A percentile compares a stretch with the other conserved stretches of the same genome.
Evolutionary conservation across 2,113 vertebrate species (phyloP).

Genomic region (Colius striatus): DNA sequence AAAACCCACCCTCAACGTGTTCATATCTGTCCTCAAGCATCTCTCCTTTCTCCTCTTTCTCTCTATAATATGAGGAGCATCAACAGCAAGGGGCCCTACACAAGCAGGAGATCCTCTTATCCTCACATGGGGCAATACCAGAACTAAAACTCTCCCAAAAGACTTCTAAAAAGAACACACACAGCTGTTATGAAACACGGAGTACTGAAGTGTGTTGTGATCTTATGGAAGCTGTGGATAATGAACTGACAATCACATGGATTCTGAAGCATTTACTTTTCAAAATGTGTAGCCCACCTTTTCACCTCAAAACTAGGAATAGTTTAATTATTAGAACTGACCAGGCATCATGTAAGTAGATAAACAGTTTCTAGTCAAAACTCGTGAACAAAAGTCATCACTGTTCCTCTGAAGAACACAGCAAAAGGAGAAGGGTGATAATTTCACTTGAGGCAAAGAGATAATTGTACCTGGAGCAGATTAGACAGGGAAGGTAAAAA

Average conservation of each 20-base stretch:
- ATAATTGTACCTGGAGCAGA: neutral
- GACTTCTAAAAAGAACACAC: neutral
- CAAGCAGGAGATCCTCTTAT: neutral
- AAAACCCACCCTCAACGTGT: neutral
- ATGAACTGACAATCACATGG: neutral
- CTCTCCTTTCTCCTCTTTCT: neutral
- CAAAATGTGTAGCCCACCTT: neutral
- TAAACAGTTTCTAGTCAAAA: neutral
- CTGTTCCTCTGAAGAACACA: neutral
- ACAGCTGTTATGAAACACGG: neutral
- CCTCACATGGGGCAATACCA: neutral
- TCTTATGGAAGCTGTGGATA: neutral
- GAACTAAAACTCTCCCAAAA: neutral
- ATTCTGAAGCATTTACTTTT: neutral
- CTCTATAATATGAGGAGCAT: fast-evolving
- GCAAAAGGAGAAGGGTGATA: neutral
- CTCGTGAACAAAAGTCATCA: neutral
- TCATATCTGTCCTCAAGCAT: neutral
- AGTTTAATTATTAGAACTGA: neutral
- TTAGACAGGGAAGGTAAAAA: neutral
- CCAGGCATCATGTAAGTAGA: neutral
- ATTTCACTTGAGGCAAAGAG: neutral
- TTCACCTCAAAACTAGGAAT: neutral
- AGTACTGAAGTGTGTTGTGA: neutral
- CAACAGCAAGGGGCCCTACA: neutral